These are phyloP conservation scores for Enteromius thamalakanensis DNA, from an alignment of 2,797 vertebrate species.

Conservation along the genomic window DNA sequence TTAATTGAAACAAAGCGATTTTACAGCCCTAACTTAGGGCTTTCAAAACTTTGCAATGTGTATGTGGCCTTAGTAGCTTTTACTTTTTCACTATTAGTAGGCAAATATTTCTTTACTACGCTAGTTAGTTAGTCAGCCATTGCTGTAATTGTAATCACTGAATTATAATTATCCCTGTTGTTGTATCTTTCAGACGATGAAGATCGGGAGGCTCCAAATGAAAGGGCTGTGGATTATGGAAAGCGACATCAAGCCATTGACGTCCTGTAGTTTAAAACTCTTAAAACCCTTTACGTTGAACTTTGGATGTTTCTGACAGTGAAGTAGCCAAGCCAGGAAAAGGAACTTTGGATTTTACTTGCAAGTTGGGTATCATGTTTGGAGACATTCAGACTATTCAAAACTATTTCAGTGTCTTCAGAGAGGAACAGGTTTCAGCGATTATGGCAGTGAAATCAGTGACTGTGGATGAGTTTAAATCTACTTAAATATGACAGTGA, in stretches of 20 bases:
- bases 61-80: slow-evolving; percentile 3
- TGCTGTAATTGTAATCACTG: not conserved
- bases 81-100: not conserved
- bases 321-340: slow-evolving; percentile 38
- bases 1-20: not conserved
- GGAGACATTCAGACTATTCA: slow-evolving; percentile 35
- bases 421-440: not conserved
- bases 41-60: slow-evolving; percentile 14
- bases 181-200: slow-evolving; percentile 86
- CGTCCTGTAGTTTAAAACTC: slow-evolving; percentile 79
- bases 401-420: slow-evolving; percentile 37
- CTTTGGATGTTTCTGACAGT: slow-evolving; percentile 18
- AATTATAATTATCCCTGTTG: slow-evolving; percentile 3
- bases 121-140: not conserved
- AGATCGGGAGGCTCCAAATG: slow-evolving; percentile 91
- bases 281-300: not conserved
- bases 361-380: slow-evolving; percentile 26
- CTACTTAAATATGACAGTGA: not conserved
- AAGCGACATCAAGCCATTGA: slow-evolving; percentile 88
- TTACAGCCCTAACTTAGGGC: not conserved
- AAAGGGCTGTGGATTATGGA: slow-evolving; percentile 86
- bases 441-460: slow-evolving; percentile 14
- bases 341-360: slow-evolving; percentile 49
- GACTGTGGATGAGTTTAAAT: not conserved
- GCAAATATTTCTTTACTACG: not conserved